Evolutionary conservation across 1,140 invertebrate species (phyloP).

Genomic region (Vollenhovia emeryi): DNA sequence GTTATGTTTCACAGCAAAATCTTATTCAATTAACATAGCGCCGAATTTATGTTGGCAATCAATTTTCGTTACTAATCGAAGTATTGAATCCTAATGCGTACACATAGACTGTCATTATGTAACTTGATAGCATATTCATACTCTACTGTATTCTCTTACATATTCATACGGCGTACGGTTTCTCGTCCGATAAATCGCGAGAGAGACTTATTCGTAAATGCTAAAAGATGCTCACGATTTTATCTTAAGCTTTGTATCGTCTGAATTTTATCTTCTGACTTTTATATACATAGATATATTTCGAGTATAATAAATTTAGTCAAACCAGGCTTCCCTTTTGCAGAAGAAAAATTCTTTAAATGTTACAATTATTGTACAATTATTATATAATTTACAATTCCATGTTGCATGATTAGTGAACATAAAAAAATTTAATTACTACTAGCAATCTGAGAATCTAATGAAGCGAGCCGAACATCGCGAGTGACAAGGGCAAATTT

Average conservation of each 20-base stretch:
- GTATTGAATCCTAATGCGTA: slow-evolving; percentile 4
- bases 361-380: no score
- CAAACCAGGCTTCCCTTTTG: not conserved
- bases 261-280: not conserved
- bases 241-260: not conserved
- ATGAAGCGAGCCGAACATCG: not conserved
- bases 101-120: not conserved
- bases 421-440: not conserved
- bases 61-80: slow-evolving; percentile 23
- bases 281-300: not conserved
- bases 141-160: slow-evolving; percentile 20
- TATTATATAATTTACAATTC: no score
- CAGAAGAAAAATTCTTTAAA: not conserved
- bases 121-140: slow-evolving; percentile 40
- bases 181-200: slow-evolving; percentile 7
- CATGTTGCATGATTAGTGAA: not conserved
- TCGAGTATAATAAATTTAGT: not conserved
- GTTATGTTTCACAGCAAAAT: not conserved
- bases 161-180: slow-evolving; percentile 27
- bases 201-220: slow-evolving; percentile 16
- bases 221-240: not conserved
- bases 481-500: not conserved
- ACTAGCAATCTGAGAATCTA: not conserved
- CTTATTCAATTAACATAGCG: not conserved
- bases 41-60: slow-evolving; percentile 10